A percentile compares a stretch with the other conserved stretches of the same genome.
Evolutionary conservation across 2,888 invertebrate species (phyloP).

Genomic region (Aphidoletes aphidimyza): DNA sequence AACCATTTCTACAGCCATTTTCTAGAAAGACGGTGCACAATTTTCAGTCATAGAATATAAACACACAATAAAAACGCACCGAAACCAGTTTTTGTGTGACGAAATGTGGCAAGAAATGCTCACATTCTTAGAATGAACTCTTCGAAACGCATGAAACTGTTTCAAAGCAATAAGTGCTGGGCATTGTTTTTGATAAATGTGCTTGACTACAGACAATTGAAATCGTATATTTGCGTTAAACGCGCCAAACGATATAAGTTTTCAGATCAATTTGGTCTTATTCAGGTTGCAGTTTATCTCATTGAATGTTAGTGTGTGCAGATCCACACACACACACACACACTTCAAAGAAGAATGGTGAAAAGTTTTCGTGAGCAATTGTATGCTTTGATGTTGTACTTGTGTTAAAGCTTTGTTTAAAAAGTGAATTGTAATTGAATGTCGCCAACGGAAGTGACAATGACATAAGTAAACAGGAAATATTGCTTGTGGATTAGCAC

Average conservation of each 20-base stretch:
- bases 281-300: background rate
- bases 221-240: background rate
- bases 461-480: constrained; percentile 53
- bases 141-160: background rate
- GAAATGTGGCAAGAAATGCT: background rate
- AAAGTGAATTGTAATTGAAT: constrained; percentile 50
- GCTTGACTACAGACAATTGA: background rate
- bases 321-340: too few species aligned
- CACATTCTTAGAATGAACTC: background rate
- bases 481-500: constrained; percentile 43
- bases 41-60: too few species aligned
- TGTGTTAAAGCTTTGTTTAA: background rate
- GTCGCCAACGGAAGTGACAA: constrained; percentile 43
- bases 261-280: background rate
- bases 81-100: background rate
- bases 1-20: background rate
- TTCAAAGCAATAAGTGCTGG: constrained; percentile 16
- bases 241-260: background rate
- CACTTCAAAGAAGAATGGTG: too few species aligned
- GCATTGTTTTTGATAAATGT: constrained; percentile 32
- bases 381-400: constrained; percentile 9
- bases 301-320: too few species aligned
- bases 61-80: background rate
- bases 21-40: too few species aligned
- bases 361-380: background rate